These are phyloP conservation scores for Anguilla japonica DNA, from an alignment of 2,113 vertebrate species.

Conservation along the genomic window DNA sequence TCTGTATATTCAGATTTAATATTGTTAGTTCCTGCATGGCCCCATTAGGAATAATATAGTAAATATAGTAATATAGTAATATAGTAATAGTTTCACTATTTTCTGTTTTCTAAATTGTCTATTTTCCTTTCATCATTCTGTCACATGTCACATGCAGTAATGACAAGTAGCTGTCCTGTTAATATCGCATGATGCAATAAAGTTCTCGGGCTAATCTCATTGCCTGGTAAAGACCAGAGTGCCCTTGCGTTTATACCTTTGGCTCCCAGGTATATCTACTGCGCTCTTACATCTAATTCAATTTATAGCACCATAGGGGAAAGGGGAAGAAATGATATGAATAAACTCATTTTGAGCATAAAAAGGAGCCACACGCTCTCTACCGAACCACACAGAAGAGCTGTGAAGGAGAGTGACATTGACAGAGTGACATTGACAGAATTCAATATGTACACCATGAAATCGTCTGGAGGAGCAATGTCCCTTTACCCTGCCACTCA, in stretches of 20 bases:
- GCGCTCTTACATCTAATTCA: not conserved
- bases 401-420: not conserved
- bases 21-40: too few species aligned
- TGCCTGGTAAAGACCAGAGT: not conserved
- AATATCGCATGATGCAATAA: constrained; percentile 4
- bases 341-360: not conserved
- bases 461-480: not conserved
- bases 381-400: not conserved
- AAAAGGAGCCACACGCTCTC: not conserved
- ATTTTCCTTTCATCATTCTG: not conserved
- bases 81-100: too few species aligned
- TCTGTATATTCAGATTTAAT: too few species aligned
- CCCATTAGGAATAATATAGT: too few species aligned
- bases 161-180: not conserved
- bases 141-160: not conserved
- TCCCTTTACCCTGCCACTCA: not conserved
- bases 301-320: not conserved
- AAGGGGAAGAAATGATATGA: not conserved
- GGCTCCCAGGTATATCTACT: not conserved
- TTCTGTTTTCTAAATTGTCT: too few species aligned
- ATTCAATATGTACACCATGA: not conserved
- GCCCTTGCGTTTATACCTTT: constrained; percentile 14
- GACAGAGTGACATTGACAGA: not conserved
- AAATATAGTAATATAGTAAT: too few species aligned
- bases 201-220: not conserved